Base-by-base conservation (phyloP, 2,113 vertebrate genomes). In the Albula goreensis region DNA sequence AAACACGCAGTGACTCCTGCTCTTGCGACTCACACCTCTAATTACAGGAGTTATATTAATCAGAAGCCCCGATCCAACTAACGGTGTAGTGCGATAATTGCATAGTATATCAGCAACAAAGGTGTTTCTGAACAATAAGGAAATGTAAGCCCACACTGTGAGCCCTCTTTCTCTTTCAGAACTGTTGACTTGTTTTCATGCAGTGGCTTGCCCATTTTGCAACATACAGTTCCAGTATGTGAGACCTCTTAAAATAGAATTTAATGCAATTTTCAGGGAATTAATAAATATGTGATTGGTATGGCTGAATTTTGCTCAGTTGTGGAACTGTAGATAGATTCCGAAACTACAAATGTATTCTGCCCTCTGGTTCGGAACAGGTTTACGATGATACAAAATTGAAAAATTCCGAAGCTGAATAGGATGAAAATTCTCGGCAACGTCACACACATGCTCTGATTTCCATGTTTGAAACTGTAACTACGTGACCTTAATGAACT, bases 1-100 rank as follows among this genome's bases (percentile, higher is more conserved):
- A 80, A 80, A 50, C 5, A 53, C n/a, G 50, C 41, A 60, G 50
- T 80, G 74, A 9, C 70, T 78, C 77, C 25, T 48, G 49, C 63
- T 70, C 63, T n/a, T 9, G n/a, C 11, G 11, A 17, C 17, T 22
- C 50, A 78, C 84, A 85, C 52, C 74, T 50, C 74, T 57, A 57
- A 79, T 79, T 57, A 31, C 77, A 50, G 17, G 74, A 79, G 51
- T 3, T 15, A 31, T 82, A 60, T 56, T 49, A 56, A 48, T 70
- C 51, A 85, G 17, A 9, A 53, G 12, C 70, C 3, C 10, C 25
- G 31, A 17, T 56, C 22, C 13, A n/a, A 70, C 63, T n/a, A n/a
- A 41, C 31, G 31, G 41, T 51, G 78, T 19, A 50, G 78, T 78
- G 60, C 56, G 84, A 85, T 78, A 79, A 85, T 85, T 57, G 78